Base-by-base conservation (phyloP, 2,888 invertebrate species). In the Drosophila affinis region DNA sequence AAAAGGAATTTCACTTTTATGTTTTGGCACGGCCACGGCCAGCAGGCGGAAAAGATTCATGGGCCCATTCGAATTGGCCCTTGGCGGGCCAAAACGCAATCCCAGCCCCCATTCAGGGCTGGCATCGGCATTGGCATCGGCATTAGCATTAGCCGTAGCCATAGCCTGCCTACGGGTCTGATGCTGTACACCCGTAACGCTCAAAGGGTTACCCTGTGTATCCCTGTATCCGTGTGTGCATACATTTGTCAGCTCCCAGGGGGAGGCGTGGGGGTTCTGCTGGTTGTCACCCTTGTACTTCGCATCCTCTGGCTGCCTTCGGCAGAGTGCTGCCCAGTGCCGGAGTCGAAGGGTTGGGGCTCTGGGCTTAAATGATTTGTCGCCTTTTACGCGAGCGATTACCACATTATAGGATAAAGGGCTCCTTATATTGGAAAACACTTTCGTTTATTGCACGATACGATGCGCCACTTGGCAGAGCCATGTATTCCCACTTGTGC, bases 371-470 rank as follows among this genome's bases (percentile, higher is more conserved):
- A 91, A 90, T 90, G 90, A 90, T 90, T 90, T 91, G 91, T 90
- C 90, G 91, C 91, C 90, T 90, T 89, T 91, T 90, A 89, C 84
- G 81, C 91, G 83, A 90, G 85, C 90, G 91, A 90, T 90, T 90
- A 90, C 90, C 90, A 90, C 90, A 89, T 90, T 91, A 89, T 91
- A 90, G 90, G 89, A 69, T 80, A 67, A 89, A 80, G 62, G 67
- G 83, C 65, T 85, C 64, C 82, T 79, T 77, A 78, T 88, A 89
- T 86, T 76, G 89, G 83, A 78, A 89, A 86, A 86, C 86, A 86
- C 89, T 86, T 86, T 89, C 86, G 80, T 78, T 87, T 86, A 88
- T 88, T 86, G 85, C 89, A 77, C 71, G 64, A 68, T 39, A 68
- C 60, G 12, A 57, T 27, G 65, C 32, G 17, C n/a, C 78, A 72